Evolutionary conservation across 2,888 invertebrate species (phyloP).

Genomic region (Saturnia pavonia): DNA sequence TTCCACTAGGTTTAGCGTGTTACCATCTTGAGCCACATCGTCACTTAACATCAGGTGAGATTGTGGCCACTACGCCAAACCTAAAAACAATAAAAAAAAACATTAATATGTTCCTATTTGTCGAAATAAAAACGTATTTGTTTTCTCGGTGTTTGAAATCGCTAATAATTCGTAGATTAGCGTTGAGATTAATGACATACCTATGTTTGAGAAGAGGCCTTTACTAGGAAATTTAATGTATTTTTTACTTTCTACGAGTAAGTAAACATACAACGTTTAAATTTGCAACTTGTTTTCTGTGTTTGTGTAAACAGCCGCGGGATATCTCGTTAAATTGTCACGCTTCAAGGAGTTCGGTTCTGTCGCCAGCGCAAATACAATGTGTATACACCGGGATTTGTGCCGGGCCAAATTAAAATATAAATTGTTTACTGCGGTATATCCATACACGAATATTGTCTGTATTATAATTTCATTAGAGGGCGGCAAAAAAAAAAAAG

Average conservation of each 20-base stretch:
- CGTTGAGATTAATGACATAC: neutral
- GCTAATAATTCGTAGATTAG: neutral
- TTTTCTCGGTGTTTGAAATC: neutral
- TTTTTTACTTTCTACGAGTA: neutral
- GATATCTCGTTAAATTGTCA: constrained; percentile 20
- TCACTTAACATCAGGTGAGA: too few species aligned
- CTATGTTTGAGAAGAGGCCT: neutral
- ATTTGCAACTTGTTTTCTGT: neutral
- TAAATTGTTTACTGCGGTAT: neutral
- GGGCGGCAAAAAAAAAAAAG: neutral
- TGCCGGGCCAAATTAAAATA: neutral
- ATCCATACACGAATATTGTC: neutral
- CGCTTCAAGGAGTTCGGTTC: constrained; percentile 7
- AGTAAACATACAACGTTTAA: neutral
- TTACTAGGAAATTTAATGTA: neutral
- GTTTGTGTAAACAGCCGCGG: neutral
- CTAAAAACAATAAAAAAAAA: too few species aligned
- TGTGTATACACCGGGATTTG: neutral
- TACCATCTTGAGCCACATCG: too few species aligned
- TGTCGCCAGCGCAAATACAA: constrained; percentile 23
- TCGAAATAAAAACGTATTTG: neutral
- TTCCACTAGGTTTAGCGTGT: too few species aligned
- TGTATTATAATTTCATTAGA: neutral
- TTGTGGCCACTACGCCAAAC: too few species aligned
- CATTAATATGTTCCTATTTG: neutral